Percentiles rank a stretch among this genome's conserved stretches.
Evolutionary conservation across 2,113 vertebrate species (phyloP).

Genomic region (Rostratula benghalensis): DNA sequence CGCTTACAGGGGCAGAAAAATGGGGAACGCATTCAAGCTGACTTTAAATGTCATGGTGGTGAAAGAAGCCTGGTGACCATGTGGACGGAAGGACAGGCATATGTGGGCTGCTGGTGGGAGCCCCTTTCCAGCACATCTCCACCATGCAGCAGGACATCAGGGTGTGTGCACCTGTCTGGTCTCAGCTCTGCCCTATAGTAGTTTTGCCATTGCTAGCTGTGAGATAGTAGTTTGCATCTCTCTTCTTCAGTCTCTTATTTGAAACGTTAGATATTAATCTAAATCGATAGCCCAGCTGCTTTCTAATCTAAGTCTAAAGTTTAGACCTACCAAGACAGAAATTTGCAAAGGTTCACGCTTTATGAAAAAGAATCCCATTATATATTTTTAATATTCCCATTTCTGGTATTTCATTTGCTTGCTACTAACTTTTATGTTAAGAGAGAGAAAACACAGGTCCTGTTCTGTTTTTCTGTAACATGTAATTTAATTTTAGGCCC

Average conservation of each 20-base stretch:
- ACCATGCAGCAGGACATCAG: too few species aligned
- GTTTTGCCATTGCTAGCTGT: background rate
- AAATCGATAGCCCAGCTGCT: background rate
- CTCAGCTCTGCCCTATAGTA: background rate
- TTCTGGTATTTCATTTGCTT: background rate
- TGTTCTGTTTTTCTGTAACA: background rate
- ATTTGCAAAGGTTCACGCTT: background rate
- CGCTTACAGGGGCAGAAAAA: background rate
- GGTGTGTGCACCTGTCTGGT: rapidly evolving
- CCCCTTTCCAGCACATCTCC: background rate
- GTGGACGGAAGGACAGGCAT: background rate
- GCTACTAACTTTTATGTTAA: background rate
- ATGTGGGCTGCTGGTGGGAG: background rate
- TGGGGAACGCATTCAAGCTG: rapidly evolving
- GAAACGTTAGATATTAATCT: background rate
- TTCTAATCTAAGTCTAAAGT: background rate
- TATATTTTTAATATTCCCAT: background rate
- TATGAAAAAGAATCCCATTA: background rate
- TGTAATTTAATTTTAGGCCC: background rate
- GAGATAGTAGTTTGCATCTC: background rate
- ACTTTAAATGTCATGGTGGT: background rate
- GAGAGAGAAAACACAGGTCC: background rate
- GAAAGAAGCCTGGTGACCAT: background rate
- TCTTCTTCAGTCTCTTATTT: background rate
- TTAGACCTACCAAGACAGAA: background rate